Base-by-base conservation (phyloP, 2,113 vertebrate species). In the Crypturellus undulatus region DNA sequence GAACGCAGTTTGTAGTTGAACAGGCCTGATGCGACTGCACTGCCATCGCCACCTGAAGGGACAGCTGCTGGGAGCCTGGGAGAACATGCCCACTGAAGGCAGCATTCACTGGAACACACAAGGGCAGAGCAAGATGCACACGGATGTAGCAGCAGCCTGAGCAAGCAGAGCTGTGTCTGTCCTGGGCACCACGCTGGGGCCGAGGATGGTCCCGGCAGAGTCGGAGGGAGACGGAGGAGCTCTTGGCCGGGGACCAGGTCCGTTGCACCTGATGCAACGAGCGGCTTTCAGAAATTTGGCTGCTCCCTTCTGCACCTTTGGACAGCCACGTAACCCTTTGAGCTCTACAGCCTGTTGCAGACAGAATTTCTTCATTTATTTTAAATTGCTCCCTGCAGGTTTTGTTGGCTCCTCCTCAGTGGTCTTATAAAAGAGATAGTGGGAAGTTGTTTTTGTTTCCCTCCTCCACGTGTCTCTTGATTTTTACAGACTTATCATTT, bases 101-200 rank as follows among this genome's bases (percentile, higher is more conserved):
- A 58, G 43, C 32, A 20, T 32, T 80, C 42, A 11, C 8, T 87
- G 71, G 21, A 69, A 5, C 26, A 8, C 36, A 59, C 25, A 22
- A 40, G 4, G 16, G n/a, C 40, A 45, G 40, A 77, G 16, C 19
- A 38, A 78, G 26, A 20, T 47, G 20, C 34, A 1, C 43, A 47
- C 22, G n/a, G 47, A 30, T 20, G 3, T 52, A 47, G 43, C 43
- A 64, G 38, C 58, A 82, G 58, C 38, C 0, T 0, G 20, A 45
- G 71, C 49, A 32, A n/a, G 26, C 43, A 49, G 19, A 69, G n/a
- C 15, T 43, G 49, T 6, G 78, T 47, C 25, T 40, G 3, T 26
- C 5, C 34, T 18, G 8, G 40, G 32, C 3, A 77, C 12, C 79
- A 34, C 43, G 6, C 51, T 40, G 36, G 70, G 11, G 32, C 52